Base-by-base conservation (phyloP, 2,113 vertebrate species). In the Brienomyrus brachyistius region DNA sequence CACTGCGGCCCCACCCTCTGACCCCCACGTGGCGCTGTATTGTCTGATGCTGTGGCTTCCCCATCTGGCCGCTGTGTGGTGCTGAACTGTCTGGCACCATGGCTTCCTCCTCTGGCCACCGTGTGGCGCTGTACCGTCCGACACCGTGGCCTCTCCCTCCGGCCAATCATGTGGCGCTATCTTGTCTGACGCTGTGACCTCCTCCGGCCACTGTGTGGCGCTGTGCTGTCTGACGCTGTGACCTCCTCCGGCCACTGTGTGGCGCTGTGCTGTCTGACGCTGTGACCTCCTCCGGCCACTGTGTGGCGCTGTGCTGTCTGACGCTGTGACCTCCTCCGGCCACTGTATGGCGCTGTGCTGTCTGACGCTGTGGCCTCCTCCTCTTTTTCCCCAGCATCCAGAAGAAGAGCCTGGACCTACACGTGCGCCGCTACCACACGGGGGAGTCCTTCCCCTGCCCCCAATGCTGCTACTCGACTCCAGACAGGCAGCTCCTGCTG, bases 361-460 rank as follows among this genome's bases (percentile, higher is more conserved):
- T 27, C n/a, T 66, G 4, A 66, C 4, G 9, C n/a, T 27, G 9
- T 13, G 62, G 31, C 70, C 31, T 89, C 74, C 35, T 47, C 70
- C 70, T 74, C 45, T 40, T 45, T 19, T n/a, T 40, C 40, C 50
- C 77, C 89, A 95, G 94, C 77, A 93, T 96, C 88, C 96, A 95
- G 91, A 97, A 97, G 94, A 97, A 95, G 92, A 96, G 95, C 90
- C 89, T 97, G 93, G 96, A 96, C 88, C 94, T 96, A 15, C 96
- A 94, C 9, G 62, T 89, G 8, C 35, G 62, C 7, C 92, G 94
- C 0, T 95, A 95, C 88, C 95, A 95, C 92, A 94, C 94, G 0
- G 93, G 93, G 0, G 95, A 96, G 90, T 92, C 89, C 6, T 95
- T 96, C 90, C 92, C 92, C 10, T 96, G 92, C 92, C 92, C 92